Base-by-base conservation (phyloP, 1,140 invertebrate genomes). In the Anastatus disparis region DNA sequence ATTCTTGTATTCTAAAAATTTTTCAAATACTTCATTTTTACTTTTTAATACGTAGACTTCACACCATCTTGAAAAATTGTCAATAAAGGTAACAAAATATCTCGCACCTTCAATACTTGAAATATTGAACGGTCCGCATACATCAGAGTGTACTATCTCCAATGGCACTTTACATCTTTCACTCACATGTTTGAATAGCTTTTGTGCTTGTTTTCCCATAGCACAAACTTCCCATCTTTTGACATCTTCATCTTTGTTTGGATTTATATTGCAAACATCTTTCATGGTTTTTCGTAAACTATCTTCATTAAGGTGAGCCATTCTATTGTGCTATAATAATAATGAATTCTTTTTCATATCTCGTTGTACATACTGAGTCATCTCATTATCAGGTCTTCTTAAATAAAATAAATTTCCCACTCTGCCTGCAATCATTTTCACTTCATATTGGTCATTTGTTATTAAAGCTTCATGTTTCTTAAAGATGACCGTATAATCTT, bases 91-190 rank as follows among this genome's bases (percentile, higher is more conserved):
- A n/a, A n/a, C n/a, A n/a, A n/a, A n/a, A n/a, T n/a, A n/a, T n/a
- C n/a, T n/a, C n/a, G n/a, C n/a, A n/a, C n/a, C n/a, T n/a, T n/a
- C n/a, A n/a, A n/a, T n/a, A n/a, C n/a, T n/a, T n/a, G n/a, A n/a
- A n/a, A n/a, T n/a, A n/a, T n/a, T n/a, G n/a, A n/a, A n/a, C n/a
- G n/a, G n/a, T n/a, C n/a, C n/a, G n/a, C n/a, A n/a, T n/a, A n/a
- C n/a, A 40, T 70, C 67, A 31, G 58, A 44, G 38, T 70, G 67
- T 62, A 70, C 40, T 20, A 52, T 40, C n/a, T 68, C 42, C n/a
- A 68, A 35, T 13, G 35, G 0, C 1, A 53, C 22, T 2, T 56
- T 53, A 40, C 65, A 67, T n/a, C 27, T 22, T 15, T 40, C 9
- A 35, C 67, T 67, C 0, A 46, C 46, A 17, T 67, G 55, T 12